Conservation (phyloP, 2,888 invertebrate species). For the Chamaedrilus cognettii region DNA sequence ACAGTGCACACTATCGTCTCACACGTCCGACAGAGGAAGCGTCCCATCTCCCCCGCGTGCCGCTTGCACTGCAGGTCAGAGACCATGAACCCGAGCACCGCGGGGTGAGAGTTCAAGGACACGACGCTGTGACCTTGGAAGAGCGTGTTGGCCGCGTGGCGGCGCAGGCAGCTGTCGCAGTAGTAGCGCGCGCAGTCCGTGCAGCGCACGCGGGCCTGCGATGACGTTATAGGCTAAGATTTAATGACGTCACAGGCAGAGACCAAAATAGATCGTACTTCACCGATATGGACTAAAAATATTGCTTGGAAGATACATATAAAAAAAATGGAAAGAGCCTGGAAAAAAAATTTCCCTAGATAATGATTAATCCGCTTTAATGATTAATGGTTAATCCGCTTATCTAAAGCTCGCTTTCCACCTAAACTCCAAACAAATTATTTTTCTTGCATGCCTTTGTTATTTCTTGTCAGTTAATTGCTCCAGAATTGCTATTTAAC, state of each 20-base stretch:
- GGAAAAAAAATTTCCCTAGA: too few relatives aligned
- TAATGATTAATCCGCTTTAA: too few relatives aligned
- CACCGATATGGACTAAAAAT: too few relatives aligned
- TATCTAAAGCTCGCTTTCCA: too few relatives aligned
- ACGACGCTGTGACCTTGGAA: slow-evolving; percentile 35
- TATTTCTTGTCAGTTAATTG: too few relatives aligned
- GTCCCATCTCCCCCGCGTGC: slow-evolving; percentile 32
- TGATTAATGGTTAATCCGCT: too few relatives aligned
- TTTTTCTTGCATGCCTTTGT: too few relatives aligned
- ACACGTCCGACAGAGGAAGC: slow-evolving; percentile 36
- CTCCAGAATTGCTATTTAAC: too few relatives aligned
- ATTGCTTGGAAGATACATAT: neutral
- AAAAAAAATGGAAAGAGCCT: neutral
- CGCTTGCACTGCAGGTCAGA: slow-evolving; percentile 34
- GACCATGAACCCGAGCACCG: neutral
- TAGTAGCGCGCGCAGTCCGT: slow-evolving; percentile 36
- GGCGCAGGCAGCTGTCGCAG: slow-evolving; percentile 32
- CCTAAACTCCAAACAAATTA: too few relatives aligned
- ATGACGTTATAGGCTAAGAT: neutral
- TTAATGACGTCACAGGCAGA: too few relatives aligned
- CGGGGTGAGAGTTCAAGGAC: slow-evolving; percentile 17
- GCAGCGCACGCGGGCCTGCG: slow-evolving; percentile 32
- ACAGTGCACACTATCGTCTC: slow-evolving; percentile 37
- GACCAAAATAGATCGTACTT: too few relatives aligned
- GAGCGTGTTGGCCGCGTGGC: slow-evolving; percentile 36